These are phyloP conservation scores for Porites cylindrica DNA, from an alignment of 92 coral and sea anemone genomes.

Conservation along the genomic window DNA sequence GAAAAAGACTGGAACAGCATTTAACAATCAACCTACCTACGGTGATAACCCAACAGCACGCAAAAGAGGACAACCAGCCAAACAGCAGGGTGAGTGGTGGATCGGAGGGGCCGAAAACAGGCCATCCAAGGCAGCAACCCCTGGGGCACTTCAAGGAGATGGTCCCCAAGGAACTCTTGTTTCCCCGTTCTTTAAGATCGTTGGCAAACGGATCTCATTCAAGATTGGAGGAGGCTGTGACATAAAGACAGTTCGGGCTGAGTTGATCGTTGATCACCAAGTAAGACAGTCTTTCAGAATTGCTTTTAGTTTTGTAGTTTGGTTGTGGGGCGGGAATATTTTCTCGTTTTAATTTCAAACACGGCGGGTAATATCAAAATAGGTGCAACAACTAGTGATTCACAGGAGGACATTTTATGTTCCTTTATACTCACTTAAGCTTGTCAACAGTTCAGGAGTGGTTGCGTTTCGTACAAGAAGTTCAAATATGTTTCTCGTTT, in stretches of 20 bases:
- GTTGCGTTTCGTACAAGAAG: background rate
- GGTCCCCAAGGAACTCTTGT: background rate
- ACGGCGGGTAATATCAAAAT: no score
- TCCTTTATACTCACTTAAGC: background rate
- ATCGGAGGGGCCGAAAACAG: slow-evolving; percentile 3
- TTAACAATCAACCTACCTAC: no score
- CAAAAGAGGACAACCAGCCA: no score
- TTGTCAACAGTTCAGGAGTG: background rate
- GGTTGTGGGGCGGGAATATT: background rate
- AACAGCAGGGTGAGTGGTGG: background rate
- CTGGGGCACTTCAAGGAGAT: background rate
- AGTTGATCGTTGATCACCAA: background rate
- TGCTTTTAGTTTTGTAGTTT: background rate
- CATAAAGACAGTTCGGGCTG: background rate
- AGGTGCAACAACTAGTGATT: no score
- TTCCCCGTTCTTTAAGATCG: background rate
- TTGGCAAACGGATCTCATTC: background rate
- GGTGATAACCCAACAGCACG: no score
- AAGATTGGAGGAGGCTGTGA: slow-evolving; percentile 1
- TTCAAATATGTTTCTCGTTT: no score
- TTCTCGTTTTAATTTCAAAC: background rate
- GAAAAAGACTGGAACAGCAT: background rate
- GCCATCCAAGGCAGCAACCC: background rate
- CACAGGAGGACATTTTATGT: no score
- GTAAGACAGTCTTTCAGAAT: no score